Evolutionary conservation across 2,797 vertebrate genomes (phyloP), one percentile per base, ranked within the genome.

Genomic region (Lacerta agilis): DNA sequence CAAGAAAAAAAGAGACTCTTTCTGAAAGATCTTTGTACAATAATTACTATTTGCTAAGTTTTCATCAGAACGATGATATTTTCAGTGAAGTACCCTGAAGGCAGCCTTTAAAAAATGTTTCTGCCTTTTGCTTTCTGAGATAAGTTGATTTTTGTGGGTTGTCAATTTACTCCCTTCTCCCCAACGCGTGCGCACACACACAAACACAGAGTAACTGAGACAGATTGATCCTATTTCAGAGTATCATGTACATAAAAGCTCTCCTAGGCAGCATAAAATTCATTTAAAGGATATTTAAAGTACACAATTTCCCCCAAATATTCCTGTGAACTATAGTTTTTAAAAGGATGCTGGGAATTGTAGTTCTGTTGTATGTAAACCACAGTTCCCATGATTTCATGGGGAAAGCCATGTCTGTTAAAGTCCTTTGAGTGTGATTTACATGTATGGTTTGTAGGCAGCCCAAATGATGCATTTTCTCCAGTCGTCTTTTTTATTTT

Each of bases 31-130:
- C 85, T 92, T 94, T 94, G 88, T 92, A 88, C 93, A 94, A 93
- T 94, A 95, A 96, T 95, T 94, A 89, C 88, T 95, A 85, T 95
- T 96, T 94, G 91, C 93, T 80, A 93, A 93, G 77, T 92, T 95
- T 92, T 94, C 93, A 92, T 91, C 86, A 85, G 86, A 78, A 93
- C 29, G 89, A 77, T 55, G 67, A 88, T 86, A 85, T 89, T 92
- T 93, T 83, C 92, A 92, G 93, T 78, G 73, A 93, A 91, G 64
- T 89, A 87, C 49, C 83, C 88, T 88, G 72, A 25, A 90, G 58
- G 79, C 83, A 95, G 77, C 82, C 36, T 15, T 81, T 27, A 11
- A 27, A 33, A 83, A 3, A 88, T 90, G 94, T 92, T 82, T 92
- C 87, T 87, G 89, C 91, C 93, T 69, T 93, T 89, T 87, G 91